These are phyloP conservation scores for Plagodis dolabraria DNA, from an alignment of 2,888 invertebrate genomes.

Conservation along the genomic window DNA sequence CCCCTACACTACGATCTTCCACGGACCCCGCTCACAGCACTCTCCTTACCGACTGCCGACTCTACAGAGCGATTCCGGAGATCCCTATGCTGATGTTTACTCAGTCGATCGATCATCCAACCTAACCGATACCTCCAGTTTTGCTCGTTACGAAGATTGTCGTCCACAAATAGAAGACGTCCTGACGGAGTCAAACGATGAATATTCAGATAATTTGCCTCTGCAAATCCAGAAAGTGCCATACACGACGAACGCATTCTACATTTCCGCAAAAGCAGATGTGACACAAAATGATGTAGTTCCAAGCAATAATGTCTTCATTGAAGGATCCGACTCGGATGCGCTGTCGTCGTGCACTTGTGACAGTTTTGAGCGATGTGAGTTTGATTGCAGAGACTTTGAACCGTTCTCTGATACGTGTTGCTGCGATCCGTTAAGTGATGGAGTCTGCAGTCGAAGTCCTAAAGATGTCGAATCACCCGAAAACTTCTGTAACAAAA, in stretches of 20 bases:
- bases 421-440: slow-evolving; percentile 82
- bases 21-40: slow-evolving; percentile 65
- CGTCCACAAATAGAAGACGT: slow-evolving; percentile 66
- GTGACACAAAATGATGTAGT: slow-evolving; percentile 56
- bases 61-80: slow-evolving; percentile 71
- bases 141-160: slow-evolving; percentile 78
- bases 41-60: slow-evolving; percentile 63
- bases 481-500: slow-evolving; percentile 72
- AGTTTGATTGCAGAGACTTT: slow-evolving; percentile 84
- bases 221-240: slow-evolving; percentile 78
- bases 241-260: slow-evolving; percentile 76
- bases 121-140: slow-evolving; percentile 79
- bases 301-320: slow-evolving; percentile 62
- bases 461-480: slow-evolving; percentile 80
- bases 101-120: slow-evolving; percentile 79
- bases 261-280: slow-evolving; percentile 68
- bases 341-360: slow-evolving; percentile 83
- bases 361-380: slow-evolving; percentile 83
- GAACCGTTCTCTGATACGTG: slow-evolving; percentile 86
- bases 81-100: slow-evolving; percentile 73
- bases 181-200: slow-evolving; percentile 55
- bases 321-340: slow-evolving; percentile 78
- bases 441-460: slow-evolving; percentile 79
- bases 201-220: slow-evolving; percentile 51
- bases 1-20: slow-evolving; percentile 78